Evolutionary conservation across 2,113 vertebrate genomes (phyloP).

Genomic region (Carassius auratus): DNA sequence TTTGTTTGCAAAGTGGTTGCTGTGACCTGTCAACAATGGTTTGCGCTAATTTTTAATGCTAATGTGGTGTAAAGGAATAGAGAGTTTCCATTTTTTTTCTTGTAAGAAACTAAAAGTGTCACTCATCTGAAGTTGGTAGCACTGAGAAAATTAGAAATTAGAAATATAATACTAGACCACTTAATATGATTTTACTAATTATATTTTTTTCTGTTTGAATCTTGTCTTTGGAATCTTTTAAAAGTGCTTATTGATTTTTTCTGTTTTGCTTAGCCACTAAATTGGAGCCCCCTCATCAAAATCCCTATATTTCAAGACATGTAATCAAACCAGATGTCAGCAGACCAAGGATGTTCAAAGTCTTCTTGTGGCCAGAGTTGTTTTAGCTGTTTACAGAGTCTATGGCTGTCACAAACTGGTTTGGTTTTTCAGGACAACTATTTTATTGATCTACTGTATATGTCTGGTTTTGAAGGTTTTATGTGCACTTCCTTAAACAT

Average conservation of each 20-base stretch:
- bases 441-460: neutral
- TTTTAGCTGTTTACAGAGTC: neutral
- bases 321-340: neutral
- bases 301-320: neutral
- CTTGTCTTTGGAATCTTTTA: conserved; percentile 10
- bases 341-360: neutral
- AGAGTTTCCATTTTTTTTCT: neutral
- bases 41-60: neutral
- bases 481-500: neutral
- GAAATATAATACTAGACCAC: neutral
- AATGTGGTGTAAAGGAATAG: neutral
- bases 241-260: neutral
- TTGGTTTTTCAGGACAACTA: conserved; percentile 1
- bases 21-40: neutral
- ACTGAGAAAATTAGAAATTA: neutral
- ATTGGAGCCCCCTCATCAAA: neutral
- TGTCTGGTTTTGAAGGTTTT: conserved; percentile 1
- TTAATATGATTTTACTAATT: neutral
- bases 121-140: neutral
- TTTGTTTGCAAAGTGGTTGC: neutral
- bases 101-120: neutral
- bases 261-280: neutral
- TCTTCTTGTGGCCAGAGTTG: neutral
- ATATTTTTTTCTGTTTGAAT: neutral
- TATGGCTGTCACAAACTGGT: conserved; percentile 1